phyloP scores from a whole-genome alignment of 2,797 vertebrate species.

The Lagorchestes hirsutus region DNA sequence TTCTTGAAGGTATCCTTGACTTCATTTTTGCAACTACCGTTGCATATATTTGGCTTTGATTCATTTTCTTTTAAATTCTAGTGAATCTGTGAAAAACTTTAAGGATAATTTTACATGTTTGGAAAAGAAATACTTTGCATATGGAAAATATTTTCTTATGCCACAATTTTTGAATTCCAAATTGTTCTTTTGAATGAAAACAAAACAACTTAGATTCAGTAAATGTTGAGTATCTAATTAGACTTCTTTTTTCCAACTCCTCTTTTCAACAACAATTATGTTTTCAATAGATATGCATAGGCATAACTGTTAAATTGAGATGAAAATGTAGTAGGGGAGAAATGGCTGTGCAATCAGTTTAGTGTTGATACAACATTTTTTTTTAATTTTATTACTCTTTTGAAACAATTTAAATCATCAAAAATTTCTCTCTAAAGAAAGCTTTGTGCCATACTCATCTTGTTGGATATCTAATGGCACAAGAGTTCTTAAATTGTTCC shows the following conservation, averaged over 20 bases:
- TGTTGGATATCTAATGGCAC: slow-evolving; percentile 57
- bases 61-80: not conserved
- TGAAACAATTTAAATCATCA: slow-evolving; percentile 79
- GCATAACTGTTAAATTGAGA: slow-evolving; percentile 55
- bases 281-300: not conserved
- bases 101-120: not conserved
- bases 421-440: slow-evolving; percentile 67
- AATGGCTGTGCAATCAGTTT: slow-evolving; percentile 33
- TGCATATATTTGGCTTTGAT: not conserved
- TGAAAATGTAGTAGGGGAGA: not conserved
- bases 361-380: slow-evolving; percentile 60
- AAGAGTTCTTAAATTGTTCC: slow-evolving; percentile 54
- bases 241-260: not conserved
- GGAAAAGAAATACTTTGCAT: slow-evolving; percentile 10
- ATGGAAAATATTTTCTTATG: not conserved
- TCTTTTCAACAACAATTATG: not conserved
- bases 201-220: not conserved
- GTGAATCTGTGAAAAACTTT: not conserved
- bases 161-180: not conserved
- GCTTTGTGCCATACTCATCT: slow-evolving; percentile 62
- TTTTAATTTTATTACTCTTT: slow-evolving; percentile 62
- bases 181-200: not conserved
- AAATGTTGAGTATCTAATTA: not conserved
- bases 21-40: not conserved
- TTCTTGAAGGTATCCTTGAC: not conserved